Conservation (phyloP, 2,797 vertebrate genomes). For the Anniella stebbinsi region DNA sequence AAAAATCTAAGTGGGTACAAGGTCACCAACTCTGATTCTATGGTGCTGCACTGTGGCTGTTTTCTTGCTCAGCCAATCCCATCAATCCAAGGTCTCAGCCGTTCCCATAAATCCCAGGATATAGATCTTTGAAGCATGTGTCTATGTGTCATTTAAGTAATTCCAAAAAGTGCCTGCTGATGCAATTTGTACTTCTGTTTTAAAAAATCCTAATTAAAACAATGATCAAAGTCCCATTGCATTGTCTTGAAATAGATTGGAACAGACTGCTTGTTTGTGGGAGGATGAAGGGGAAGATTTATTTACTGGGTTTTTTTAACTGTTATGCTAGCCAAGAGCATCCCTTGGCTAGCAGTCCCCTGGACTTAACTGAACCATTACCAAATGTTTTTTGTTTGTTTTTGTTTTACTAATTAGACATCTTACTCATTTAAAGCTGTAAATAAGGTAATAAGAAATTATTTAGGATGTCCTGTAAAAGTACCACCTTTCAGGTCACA, state of each 20-base stretch:
- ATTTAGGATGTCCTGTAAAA: background rate
- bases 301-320: slow-evolving; percentile 28
- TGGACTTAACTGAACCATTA: slow-evolving; percentile 59
- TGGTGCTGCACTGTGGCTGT: background rate
- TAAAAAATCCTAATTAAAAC: background rate
- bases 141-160: background rate
- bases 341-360: slow-evolving; percentile 45
- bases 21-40: background rate
- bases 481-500: background rate
- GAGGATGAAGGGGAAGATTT: slow-evolving; percentile 25
- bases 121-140: rapidly evolving
- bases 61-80: background rate
- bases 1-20: rapidly evolving
- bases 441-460: background rate
- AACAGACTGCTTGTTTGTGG: slow-evolving; percentile 38
- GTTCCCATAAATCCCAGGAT: background rate
- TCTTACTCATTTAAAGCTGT: slow-evolving; percentile 48
- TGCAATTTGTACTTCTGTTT: background rate
- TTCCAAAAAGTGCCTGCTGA: background rate
- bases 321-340: slow-evolving; percentile 38
- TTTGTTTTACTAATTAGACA: slow-evolving; percentile 58
- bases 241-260: slow-evolving; percentile 40
- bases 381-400: slow-evolving; percentile 40
- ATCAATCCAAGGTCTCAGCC: too few species aligned
- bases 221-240: slow-evolving; percentile 32